Percentiles rank a stretch among this genome's conserved stretches.
These are phyloP conservation scores for Dolichotis patagonum DNA, from an alignment of 2,113 vertebrate genomes.

Conservation along the genomic window DNA sequence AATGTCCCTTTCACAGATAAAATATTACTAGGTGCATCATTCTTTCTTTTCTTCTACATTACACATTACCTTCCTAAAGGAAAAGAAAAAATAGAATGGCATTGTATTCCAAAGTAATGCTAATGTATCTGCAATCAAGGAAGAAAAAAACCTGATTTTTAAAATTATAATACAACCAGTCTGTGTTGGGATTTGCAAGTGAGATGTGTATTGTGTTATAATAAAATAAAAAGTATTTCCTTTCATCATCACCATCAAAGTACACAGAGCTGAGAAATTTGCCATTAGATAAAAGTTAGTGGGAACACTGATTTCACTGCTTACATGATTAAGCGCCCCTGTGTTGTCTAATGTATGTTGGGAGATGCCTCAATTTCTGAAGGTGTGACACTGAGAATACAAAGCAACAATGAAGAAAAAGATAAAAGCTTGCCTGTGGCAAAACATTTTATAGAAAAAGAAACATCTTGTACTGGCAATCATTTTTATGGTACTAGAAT, in stretches of 20 bases:
- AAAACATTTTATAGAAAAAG: slow-evolving; percentile 68
- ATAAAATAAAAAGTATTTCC: slow-evolving; percentile 66
- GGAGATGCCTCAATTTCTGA: slow-evolving; percentile 63
- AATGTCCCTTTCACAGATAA: slow-evolving; percentile 61
- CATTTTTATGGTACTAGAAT: slow-evolving; percentile 72
- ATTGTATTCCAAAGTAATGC: slow-evolving; percentile 66
- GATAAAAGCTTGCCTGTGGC: slow-evolving; percentile 74
- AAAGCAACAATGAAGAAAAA: slow-evolving; percentile 44
- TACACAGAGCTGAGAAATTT: slow-evolving; percentile 66
- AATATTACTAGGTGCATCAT: slow-evolving; percentile 54
- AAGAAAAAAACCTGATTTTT: slow-evolving; percentile 1
- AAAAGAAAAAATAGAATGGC: slow-evolving; percentile 52
- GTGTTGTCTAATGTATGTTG: slow-evolving; percentile 61
- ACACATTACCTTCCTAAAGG: slow-evolving; percentile 12
- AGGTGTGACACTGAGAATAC: slow-evolving; percentile 69
- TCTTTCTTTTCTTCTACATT: slow-evolving; percentile 40
- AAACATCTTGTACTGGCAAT: slow-evolving; percentile 54
- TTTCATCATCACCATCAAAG: slow-evolving; percentile 78
- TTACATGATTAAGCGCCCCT: slow-evolving; percentile 73
- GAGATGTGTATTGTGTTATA: slow-evolving; percentile 52
- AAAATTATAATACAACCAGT: slow-evolving; percentile 63
- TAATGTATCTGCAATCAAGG: slow-evolving; percentile 71
- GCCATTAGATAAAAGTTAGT: slow-evolving; percentile 73
- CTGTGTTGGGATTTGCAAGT: slow-evolving; percentile 40
- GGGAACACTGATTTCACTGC: slow-evolving; percentile 66